Conservation (phyloP, 2,113 vertebrate genomes). For the Pelobates fuscus region DNA sequence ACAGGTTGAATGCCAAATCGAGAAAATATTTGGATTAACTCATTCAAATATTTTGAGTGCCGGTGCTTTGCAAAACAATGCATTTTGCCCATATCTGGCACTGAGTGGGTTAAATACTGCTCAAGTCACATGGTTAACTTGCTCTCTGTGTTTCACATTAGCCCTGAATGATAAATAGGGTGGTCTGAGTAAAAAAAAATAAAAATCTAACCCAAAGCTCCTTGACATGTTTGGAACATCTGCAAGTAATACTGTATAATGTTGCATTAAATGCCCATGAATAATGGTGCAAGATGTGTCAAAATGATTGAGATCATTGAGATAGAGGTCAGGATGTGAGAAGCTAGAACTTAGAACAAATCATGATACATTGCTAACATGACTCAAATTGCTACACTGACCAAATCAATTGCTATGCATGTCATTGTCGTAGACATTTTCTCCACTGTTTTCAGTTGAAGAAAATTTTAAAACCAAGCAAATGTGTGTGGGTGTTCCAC, state of each 20-base stretch:
- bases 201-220: slow-evolving; percentile 23
- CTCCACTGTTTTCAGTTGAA: background rate
- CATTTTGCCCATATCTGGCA: too few relatives aligned
- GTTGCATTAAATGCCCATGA: slow-evolving; percentile 54
- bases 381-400: slow-evolving; percentile 45
- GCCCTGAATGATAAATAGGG: too few relatives aligned
- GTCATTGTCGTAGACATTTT: slow-evolving; percentile 16
- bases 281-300: slow-evolving; percentile 34
- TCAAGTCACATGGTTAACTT: too few relatives aligned
- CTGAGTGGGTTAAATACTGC: too few relatives aligned
- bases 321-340: slow-evolving; percentile 54
- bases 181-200: too few relatives aligned
- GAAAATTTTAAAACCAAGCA: background rate
- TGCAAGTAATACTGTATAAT: slow-evolving; percentile 57
- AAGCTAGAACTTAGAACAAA: slow-evolving; percentile 58
- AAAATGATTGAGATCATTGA: slow-evolving; percentile 53
- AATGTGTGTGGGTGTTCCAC: too few relatives aligned
- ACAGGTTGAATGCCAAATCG: too few relatives aligned
- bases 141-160: too few relatives aligned
- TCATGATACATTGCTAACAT: slow-evolving; percentile 47
- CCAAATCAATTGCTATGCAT: slow-evolving; percentile 51
- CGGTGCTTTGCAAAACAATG: too few relatives aligned
- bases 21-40: too few relatives aligned
- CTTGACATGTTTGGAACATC: slow-evolving; percentile 56
- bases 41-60: too few relatives aligned